These are phyloP conservation scores for Microchrysa polita DNA, from an alignment of 2,888 invertebrate species.

Conservation along the genomic window DNA sequence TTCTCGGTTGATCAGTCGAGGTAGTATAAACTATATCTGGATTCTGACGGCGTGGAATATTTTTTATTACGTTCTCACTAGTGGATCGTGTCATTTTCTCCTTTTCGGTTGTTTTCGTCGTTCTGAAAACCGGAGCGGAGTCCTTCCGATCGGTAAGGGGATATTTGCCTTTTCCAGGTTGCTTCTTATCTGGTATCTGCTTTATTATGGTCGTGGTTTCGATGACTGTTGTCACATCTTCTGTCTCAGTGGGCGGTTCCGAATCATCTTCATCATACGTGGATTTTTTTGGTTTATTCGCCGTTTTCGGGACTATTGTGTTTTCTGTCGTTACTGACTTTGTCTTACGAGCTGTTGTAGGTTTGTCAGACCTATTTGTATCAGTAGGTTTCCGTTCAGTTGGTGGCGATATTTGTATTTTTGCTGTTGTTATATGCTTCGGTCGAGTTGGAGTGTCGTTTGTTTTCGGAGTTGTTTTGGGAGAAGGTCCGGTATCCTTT, in stretches of 20 bases:
- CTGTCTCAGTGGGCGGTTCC: slow-evolving; percentile 40
- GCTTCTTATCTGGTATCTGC: slow-evolving; percentile 43
- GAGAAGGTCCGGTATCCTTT: background rate
- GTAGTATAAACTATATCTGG: slow-evolving; percentile 55
- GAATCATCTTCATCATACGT: slow-evolving; percentile 12
- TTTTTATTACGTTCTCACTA: slow-evolving; percentile 69
- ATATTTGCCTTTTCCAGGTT: slow-evolving; percentile 54
- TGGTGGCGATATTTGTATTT: slow-evolving; percentile 52
- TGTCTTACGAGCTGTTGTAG: background rate
- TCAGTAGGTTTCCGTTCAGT: slow-evolving; percentile 47
- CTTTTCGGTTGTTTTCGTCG: slow-evolving; percentile 62
- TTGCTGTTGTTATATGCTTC: slow-evolving; percentile 52
- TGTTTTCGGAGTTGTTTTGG: background rate
- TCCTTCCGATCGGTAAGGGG: slow-evolving; percentile 64
- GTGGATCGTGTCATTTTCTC: slow-evolving; percentile 67
- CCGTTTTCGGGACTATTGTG: background rate
- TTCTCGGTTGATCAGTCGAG: slow-evolving; percentile 48
- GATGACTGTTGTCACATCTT: slow-evolving; percentile 41
- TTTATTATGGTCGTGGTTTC: slow-evolving; percentile 27
- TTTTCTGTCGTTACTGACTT: slow-evolving; percentile 11
- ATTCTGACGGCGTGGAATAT: slow-evolving; percentile 57
- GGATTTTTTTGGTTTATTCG: background rate
- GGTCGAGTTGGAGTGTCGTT: slow-evolving; percentile 42
- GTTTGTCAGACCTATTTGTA: slow-evolving; percentile 4
- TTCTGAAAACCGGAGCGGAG: slow-evolving; percentile 64